Base-by-base conservation (phyloP, 2,113 vertebrate species). In the Emydura subglobosa region DNA sequence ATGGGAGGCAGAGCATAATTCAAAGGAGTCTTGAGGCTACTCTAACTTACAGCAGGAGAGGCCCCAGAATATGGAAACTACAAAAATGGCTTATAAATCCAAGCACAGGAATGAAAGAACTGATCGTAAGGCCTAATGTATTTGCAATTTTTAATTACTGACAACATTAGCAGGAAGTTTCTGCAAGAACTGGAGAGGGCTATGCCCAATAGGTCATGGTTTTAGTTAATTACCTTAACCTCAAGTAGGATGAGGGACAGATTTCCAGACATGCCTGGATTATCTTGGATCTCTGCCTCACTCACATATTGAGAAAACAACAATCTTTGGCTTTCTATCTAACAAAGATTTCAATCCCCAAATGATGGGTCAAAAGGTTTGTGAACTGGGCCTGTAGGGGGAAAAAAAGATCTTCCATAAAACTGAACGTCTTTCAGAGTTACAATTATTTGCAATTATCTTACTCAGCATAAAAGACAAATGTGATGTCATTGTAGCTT, bases 401-500 rank as follows among this genome's bases (percentile, higher is more conserved):
- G 17, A 85, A 87, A 79, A 79, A 93, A 93, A 88, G 76, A 79
- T 83, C 76, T 89, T 76, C 50, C 84, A 78, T 94, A 86, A 94
- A 85, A 95, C 86, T 88, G 81, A 44, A 87, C 91, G 57, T 95
- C 88, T 97, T 95, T 97, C 92, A 96, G 68, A 94, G 72, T 96
- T 89, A 96, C 85, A 92, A 94, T 92, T 96, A 97, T 95, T 95
- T 59, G 91, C 57, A 96, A 95, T 96, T 98, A 97, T 96, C 94
- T 93, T 97, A 96, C 92, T 97, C 92, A 96, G 90, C 89, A 96
- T 94, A 91, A 97, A 97, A 97, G 93, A 92, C 83, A 85, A 87
- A 86, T 88, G 90, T 96, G 89, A 92, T 96, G 94, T 97, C 95
- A 96, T 68, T 54, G 54, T 53, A 87, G 54, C 86, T 97, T 96